These are phyloP conservation scores for Sinelater perroti DNA, from an alignment of 2,888 invertebrate genomes.

Conservation along the genomic window DNA sequence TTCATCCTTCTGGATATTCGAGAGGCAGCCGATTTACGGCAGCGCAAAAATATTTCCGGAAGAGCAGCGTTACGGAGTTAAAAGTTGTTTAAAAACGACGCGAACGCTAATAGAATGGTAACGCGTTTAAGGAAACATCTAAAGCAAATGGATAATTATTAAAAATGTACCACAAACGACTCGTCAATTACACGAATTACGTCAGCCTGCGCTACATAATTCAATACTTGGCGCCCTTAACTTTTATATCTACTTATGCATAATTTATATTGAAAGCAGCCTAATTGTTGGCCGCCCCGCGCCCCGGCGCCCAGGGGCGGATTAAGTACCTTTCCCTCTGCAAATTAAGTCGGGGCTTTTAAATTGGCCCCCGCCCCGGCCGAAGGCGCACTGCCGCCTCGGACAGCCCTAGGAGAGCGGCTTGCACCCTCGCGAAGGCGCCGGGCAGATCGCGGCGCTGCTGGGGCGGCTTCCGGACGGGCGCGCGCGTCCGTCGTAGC, in stretches of 20 bases:
- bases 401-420: no score
- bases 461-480: slow-evolving; percentile 1
- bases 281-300: slow-evolving; percentile 32
- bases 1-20: no score
- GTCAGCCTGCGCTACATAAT: slow-evolving; percentile 52
- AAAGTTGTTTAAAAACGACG: slow-evolving; percentile 19
- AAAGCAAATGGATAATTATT: slow-evolving; percentile 52
- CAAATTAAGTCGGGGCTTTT: not conserved
- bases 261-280: slow-evolving; percentile 52
- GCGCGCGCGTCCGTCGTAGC: slow-evolving; percentile 44
- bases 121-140: slow-evolving; percentile 40
- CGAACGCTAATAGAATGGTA: slow-evolving; percentile 16
- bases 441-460: no score
- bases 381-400: no score
- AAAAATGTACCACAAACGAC: slow-evolving; percentile 55
- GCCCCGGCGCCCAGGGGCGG: slow-evolving; percentile 10
- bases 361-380: no score
- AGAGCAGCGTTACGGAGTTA: slow-evolving; percentile 19
- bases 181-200: slow-evolving; percentile 54
- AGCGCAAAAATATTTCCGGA: slow-evolving; percentile 7
- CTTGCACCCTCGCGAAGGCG: no score
- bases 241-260: slow-evolving; percentile 54
- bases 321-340: not conserved
- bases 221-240: slow-evolving; percentile 52
- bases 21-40: no score